Evolutionary conservation across 2,113 vertebrate species (phyloP).

Genomic region (Antennarius striatus): DNA sequence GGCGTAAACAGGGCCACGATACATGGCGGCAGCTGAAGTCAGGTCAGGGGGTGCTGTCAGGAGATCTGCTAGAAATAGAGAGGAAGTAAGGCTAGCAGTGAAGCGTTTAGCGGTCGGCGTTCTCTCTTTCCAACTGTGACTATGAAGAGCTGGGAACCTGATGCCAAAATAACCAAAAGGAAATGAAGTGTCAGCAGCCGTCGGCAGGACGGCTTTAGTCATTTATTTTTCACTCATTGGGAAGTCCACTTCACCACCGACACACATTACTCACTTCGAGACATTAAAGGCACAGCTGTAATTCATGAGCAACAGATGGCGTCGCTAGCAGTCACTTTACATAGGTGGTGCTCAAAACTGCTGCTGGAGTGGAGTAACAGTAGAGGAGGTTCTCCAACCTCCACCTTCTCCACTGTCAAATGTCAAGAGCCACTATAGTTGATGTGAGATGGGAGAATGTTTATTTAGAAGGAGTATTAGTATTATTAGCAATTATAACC

Average conservation of each 20-base stretch:
- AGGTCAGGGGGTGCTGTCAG: slow-evolving; percentile 92
- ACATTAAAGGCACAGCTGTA: slow-evolving; percentile 58
- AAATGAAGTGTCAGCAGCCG: slow-evolving; percentile 48
- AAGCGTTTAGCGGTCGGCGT: background rate
- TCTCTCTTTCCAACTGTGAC: background rate
- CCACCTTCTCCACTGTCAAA: slow-evolving; percentile 20
- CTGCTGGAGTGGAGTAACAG: slow-evolving; percentile 53
- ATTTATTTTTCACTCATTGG: slow-evolving; percentile 61
- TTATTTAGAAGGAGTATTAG: too few relatives aligned
- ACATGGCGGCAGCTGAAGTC: slow-evolving; percentile 95
- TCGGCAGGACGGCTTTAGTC: slow-evolving; percentile 39
- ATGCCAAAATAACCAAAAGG: slow-evolving; percentile 33
- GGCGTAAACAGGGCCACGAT: slow-evolving; percentile 94
- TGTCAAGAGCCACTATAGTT: background rate
- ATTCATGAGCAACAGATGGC: slow-evolving; percentile 75
- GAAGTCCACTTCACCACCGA: slow-evolving; percentile 55
- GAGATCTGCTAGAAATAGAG: slow-evolving; percentile 81
- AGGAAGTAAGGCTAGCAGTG: slow-evolving; percentile 2
- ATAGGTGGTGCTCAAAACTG: slow-evolving; percentile 68
- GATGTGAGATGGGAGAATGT: too few relatives aligned
- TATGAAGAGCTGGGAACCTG: slow-evolving; percentile 7
- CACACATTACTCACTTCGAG: slow-evolving; percentile 60
- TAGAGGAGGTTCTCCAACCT: slow-evolving; percentile 32
- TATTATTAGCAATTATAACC: too few relatives aligned
- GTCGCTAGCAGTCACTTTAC: slow-evolving; percentile 55